phyloP scores from a whole-genome alignment of 92 coral and sea anemone genomes.

The Palythoa heliodiscus region DNA sequence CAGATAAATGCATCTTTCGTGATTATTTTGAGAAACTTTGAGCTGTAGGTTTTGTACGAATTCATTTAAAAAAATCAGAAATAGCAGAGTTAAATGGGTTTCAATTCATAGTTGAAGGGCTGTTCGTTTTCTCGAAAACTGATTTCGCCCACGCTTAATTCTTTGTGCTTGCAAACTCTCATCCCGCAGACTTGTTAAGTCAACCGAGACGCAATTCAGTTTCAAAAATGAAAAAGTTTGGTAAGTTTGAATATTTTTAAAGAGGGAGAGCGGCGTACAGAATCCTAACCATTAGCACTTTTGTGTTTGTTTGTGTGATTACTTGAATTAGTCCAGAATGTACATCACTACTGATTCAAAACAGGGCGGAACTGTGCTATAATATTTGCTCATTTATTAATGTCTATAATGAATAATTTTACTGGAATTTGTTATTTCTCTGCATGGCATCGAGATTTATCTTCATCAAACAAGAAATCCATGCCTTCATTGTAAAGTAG shows the following conservation, averaged over 20 bases:
- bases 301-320: not conserved
- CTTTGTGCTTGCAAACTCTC: not conserved
- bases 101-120: not conserved
- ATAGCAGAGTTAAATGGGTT: not conserved
- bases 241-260: too few species aligned
- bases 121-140: slow-evolving; percentile 31
- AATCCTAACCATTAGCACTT: not conserved
- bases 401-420: not conserved
- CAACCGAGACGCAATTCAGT: not conserved
- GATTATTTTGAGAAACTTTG: not conserved
- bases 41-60: not conserved
- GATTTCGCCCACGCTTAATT: slow-evolving; percentile 28
- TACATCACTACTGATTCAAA: not conserved
- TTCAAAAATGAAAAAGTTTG: too few species aligned
- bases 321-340: not conserved
- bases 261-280: not conserved
- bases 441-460: not conserved
- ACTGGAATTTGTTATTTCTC: not conserved
- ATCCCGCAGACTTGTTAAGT: not conserved
- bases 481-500: not conserved
- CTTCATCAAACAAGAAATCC: not conserved
- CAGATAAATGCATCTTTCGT: not conserved
- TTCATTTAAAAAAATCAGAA: not conserved
- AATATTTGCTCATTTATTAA: not conserved
- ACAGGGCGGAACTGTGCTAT: not conserved